These are phyloP conservation scores for Vultur gryphus DNA, from an alignment of 2,797 vertebrate genomes.

Conservation along the genomic window DNA sequence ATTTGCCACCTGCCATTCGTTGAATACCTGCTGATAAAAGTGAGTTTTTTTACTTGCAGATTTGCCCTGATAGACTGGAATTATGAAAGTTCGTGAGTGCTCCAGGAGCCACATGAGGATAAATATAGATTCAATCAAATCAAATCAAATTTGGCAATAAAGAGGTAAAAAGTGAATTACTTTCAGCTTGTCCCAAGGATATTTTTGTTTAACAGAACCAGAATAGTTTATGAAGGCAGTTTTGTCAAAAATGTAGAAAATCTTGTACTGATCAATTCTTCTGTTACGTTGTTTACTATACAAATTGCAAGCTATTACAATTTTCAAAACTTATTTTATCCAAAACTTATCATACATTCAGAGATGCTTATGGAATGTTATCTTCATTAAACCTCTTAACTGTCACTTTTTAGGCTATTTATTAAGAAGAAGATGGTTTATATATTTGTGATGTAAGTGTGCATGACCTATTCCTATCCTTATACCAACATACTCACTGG, in stretches of 20 bases:
- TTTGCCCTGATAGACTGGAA: slow-evolving; percentile 74
- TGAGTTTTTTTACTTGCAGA: slow-evolving; percentile 75
- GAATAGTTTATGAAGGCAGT: slow-evolving; percentile 27
- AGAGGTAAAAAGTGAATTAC: slow-evolving; percentile 38
- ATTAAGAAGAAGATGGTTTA: not conserved
- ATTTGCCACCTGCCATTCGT: slow-evolving; percentile 74
- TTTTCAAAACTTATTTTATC: not conserved
- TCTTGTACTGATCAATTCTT: not conserved
- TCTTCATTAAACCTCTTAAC: not conserved
- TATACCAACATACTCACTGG: not conserved
- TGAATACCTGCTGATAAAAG: slow-evolving; percentile 75
- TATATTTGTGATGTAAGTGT: not conserved
- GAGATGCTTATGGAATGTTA: not conserved
- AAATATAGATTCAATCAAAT: slow-evolving; percentile 76
- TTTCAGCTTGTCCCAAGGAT: slow-evolving; percentile 49
- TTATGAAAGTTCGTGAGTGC: slow-evolving; percentile 63
- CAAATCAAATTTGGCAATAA: slow-evolving; percentile 69
- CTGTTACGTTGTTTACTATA: not conserved
- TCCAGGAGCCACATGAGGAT: slow-evolving; percentile 67
- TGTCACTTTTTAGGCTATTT: not conserved
- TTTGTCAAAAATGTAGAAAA: slow-evolving; percentile 14
- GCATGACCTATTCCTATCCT: not conserved
- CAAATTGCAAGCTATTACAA: not conserved
- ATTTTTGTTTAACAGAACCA: slow-evolving; percentile 54
- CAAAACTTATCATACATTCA: not conserved